Conservation (phyloP, 2,797 vertebrate genomes). For the Schizopygopsis malacanthus region DNA sequence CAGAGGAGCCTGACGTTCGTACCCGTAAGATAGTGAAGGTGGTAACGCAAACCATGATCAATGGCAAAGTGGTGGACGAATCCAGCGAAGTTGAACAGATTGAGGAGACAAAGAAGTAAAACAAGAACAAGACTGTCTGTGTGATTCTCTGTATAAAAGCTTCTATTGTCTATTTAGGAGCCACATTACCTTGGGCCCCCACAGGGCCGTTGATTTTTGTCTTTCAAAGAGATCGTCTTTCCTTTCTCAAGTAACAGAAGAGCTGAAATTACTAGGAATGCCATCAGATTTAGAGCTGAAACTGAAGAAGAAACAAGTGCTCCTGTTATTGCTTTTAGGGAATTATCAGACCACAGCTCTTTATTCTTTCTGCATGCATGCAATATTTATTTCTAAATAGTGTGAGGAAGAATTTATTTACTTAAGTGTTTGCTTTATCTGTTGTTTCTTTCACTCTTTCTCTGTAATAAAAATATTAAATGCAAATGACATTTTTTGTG, state of each 20-base stretch:
- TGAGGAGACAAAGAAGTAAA: conserved; percentile 80
- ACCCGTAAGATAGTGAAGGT: conserved; percentile 88
- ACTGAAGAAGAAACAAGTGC: conserved; percentile 44
- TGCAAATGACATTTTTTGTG: conserved; percentile 8
- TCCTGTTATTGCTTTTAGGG: conserved; percentile 45
- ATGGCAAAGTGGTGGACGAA: conserved; percentile 85
- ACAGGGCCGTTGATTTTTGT: conserved; percentile 48
- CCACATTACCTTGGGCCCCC: conserved; percentile 34
- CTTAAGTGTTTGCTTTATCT: conserved; percentile 13
- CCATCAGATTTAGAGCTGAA: conserved; percentile 46
- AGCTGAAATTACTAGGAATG: conserved; percentile 51
- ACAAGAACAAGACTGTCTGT: conserved; percentile 44
- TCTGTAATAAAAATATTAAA: conserved; percentile 35
- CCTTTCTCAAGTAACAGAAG: conserved; percentile 59
- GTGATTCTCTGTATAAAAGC: conserved; percentile 55
- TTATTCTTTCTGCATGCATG: conserved; percentile 38
- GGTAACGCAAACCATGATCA: conserved; percentile 87
- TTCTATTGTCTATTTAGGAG: conserved; percentile 51
- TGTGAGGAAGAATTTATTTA: background rate
- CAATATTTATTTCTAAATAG: conserved; percentile 38
- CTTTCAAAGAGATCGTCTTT: conserved; percentile 61
- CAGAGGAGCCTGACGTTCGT: conserved; percentile 83
- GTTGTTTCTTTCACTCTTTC: background rate
- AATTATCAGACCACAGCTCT: conserved; percentile 25
- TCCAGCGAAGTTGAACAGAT: conserved; percentile 85